Base-by-base conservation (phyloP, 1,140 invertebrate genomes). In the Dreissena polymorpha region DNA sequence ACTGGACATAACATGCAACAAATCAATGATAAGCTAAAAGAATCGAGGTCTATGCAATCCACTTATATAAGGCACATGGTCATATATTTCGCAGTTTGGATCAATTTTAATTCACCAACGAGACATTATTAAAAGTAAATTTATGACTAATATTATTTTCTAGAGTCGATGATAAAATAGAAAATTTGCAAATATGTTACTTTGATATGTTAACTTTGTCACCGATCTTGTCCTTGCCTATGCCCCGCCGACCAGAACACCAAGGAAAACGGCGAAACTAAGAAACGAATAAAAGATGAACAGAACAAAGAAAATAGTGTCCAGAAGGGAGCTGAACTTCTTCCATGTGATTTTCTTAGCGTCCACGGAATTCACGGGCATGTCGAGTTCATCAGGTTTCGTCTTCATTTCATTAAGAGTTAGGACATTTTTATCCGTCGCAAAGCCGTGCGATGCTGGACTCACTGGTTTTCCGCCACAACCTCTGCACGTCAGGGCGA, bases 281-380 rank as follows among this genome's bases (percentile, higher is more conserved):
- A 68, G 0, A 1, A 77, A 13, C 2, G 76, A 69, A 16, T 39
- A n/a, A 8, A 39, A 23, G 8, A 53, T 69, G 21, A 72, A 72
- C 0, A 29, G 27, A 1, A 71, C 27, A 12, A 80, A 70, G 49
- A 57, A 68, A 23, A 71, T 25, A 55, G 21, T 57, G 57, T 80
- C 78, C 13, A 80, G 10, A 55, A 65, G 63, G n/a, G n/a, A 29
- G 29, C 78, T 72, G 21, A 80, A 71, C 39, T 72, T 72, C 55
- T 72, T 71, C 78, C 78, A 80, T 16, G 76, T 80, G 6, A 80
- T 16, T 60, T 49, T n/a, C 1, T 64, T 12, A 18, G 39, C 73
- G 7, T 5, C 14, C 21, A n/a, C 25, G 29, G 16, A n/a, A 57
- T 64, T 27, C 16, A 8, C 39, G 23, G 12, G 10, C 25, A 18